phyloP scores from a whole-genome alignment of 2,797 vertebrate species.

The Myiotriccus ornatus region DNA sequence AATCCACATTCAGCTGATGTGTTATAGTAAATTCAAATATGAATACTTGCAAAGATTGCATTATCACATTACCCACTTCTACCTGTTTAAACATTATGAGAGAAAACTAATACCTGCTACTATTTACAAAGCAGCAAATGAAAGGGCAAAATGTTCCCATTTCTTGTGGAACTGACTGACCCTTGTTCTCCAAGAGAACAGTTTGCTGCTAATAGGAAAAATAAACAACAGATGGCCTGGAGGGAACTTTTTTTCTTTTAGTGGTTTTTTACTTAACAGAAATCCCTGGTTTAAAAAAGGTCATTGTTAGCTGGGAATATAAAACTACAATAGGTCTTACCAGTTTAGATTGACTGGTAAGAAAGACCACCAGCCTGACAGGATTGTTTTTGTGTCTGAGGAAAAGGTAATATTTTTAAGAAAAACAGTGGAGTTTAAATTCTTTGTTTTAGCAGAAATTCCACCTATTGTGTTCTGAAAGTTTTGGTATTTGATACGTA shows the following conservation, averaged over 20 bases:
- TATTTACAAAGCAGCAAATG: constrained; percentile 32
- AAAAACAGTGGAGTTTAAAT: background rate
- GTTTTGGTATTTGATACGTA: background rate
- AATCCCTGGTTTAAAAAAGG: constrained; percentile 21
- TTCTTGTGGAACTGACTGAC: constrained; percentile 20
- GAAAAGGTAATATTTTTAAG: background rate
- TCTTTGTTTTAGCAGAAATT: background rate
- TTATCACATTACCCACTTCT: background rate
- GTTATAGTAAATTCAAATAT: background rate
- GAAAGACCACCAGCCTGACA: background rate
- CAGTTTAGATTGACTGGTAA: background rate
- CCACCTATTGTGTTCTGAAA: background rate
- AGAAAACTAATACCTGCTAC: constrained; percentile 17
- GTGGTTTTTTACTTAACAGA: constrained; percentile 27
- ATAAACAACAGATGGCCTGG: constrained; percentile 62
- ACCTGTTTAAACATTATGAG: constrained; percentile 9
- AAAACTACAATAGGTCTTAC: background rate
- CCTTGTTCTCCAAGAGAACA: constrained; percentile 38
- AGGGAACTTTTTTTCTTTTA: constrained; percentile 15
- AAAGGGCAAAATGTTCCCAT: constrained; percentile 27
- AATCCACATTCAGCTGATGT: background rate
- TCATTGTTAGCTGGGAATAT: background rate
- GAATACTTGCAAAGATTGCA: background rate
- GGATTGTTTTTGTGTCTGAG: background rate
- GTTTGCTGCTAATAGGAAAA: constrained; percentile 56